Evolutionary conservation across 1,140 invertebrate species (phyloP).

Genomic region (Drosophila watanabei): DNA sequence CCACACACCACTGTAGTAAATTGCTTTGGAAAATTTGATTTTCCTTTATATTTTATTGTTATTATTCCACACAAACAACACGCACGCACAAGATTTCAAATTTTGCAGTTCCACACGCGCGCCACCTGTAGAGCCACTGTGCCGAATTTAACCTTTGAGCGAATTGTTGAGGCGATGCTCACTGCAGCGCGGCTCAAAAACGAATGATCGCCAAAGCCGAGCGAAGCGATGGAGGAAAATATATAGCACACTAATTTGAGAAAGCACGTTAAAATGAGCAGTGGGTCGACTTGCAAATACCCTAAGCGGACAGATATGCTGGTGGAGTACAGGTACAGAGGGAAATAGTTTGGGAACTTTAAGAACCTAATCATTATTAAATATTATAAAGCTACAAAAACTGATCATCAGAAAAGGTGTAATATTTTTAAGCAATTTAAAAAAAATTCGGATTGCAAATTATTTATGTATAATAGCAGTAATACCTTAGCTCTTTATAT

Average conservation of each 20-base stretch:
- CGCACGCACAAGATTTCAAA: constrained; percentile 16
- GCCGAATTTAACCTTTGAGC: constrained; percentile 11
- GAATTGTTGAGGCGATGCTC: constrained; percentile 40
- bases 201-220: constrained; percentile 57
- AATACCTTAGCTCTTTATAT: too few species aligned
- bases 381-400: not conserved
- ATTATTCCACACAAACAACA: constrained; percentile 25
- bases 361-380: not conserved
- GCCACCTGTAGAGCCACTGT: constrained; percentile 6
- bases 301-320: not conserved
- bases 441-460: not conserved
- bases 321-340: not conserved
- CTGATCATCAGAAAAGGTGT: not conserved
- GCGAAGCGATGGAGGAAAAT: constrained; percentile 12
- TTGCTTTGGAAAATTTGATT: constrained; percentile 39
- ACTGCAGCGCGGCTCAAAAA: constrained; percentile 64
- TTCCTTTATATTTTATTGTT: constrained; percentile 43
- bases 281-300: not conserved
- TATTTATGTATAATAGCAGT: too few species aligned
- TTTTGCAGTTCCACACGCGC: constrained; percentile 21
- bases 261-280: not conserved
- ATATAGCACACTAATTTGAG: constrained; percentile 62
- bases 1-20: constrained; percentile 21
- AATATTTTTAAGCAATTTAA: not conserved
- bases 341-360: not conserved